Evolutionary conservation across 1,140 invertebrate genomes (phyloP).

Genomic region (Frieseomelitta varia): DNA sequence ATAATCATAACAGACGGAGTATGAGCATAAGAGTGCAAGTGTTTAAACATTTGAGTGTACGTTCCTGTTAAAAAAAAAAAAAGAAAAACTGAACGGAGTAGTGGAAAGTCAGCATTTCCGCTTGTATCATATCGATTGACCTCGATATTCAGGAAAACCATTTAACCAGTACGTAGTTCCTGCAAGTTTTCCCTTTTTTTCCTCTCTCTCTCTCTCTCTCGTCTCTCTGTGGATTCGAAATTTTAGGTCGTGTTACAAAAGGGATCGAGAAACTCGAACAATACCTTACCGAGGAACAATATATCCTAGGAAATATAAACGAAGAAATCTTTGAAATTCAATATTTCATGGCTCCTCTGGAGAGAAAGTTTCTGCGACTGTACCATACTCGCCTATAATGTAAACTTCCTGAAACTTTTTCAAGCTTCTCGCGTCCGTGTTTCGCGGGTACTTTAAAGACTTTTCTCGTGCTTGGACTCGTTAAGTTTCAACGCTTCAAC

Average conservation of each 20-base stretch:
- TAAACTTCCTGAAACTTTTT: neutral
- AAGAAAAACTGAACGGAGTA: constrained; percentile 8
- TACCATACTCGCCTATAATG: neutral
- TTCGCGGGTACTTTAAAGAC: neutral
- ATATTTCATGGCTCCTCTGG: neutral
- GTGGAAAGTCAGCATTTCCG: neutral
- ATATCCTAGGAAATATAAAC: neutral
- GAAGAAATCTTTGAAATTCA: neutral
- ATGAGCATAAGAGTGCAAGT: too few relatives aligned
- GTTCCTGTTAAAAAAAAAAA: too few relatives aligned
- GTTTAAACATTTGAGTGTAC: too few relatives aligned
- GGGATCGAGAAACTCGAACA: neutral
- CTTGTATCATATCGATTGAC: constrained; percentile 35
- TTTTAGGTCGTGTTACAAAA: neutral
- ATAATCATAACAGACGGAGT: too few relatives aligned
- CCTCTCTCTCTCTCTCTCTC: neutral
- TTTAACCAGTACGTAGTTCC: neutral
- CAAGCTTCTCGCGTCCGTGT: neutral
- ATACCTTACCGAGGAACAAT: neutral
- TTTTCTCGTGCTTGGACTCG: too few relatives aligned
- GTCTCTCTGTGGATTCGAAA: neutral
- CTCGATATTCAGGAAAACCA: constrained; percentile 16
- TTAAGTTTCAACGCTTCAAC: too few relatives aligned
- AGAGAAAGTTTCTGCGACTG: neutral
- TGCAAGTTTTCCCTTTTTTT: neutral